Evolutionary conservation across 2,888 invertebrate genomes (phyloP).

Genomic region (Laspeyria flexula): DNA sequence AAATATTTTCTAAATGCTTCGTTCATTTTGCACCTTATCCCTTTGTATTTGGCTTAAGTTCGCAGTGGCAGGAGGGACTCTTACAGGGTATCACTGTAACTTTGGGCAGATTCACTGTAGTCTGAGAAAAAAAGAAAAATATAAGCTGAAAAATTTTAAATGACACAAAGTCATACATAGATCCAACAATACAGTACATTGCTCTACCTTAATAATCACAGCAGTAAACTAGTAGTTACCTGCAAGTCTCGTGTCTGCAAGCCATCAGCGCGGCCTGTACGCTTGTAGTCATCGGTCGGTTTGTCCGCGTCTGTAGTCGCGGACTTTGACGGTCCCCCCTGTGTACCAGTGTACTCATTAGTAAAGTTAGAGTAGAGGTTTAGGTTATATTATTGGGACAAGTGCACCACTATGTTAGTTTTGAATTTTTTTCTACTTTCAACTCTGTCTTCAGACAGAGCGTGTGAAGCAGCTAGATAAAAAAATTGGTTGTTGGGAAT

Average conservation of each 20-base stretch:
- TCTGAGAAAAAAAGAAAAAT: conserved; percentile 36
- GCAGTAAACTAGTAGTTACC: conserved; percentile 28
- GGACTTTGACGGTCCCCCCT: conserved; percentile 47
- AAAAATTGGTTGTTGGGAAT: no score
- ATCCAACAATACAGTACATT: no score
- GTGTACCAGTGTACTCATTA: conserved; percentile 1
- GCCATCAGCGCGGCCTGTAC: conserved; percentile 64
- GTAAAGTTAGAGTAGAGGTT: no score
- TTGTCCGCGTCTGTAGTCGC: conserved; percentile 20
- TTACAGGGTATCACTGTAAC: conserved; percentile 49
- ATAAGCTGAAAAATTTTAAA: neutral
- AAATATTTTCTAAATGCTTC: conserved; percentile 58
- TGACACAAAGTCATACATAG: no score
- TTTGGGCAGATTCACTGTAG: conserved; percentile 47
- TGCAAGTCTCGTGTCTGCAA: conserved; percentile 54
- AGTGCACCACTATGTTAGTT: no score
- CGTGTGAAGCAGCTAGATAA: no score
- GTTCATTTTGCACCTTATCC: conserved; percentile 48
- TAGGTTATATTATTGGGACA: no score
- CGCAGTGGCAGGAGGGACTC: conserved; percentile 50
- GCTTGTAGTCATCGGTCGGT: conserved; percentile 54
- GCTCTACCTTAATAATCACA: no score
- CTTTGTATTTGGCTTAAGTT: conserved; percentile 32
- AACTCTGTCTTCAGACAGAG: no score
- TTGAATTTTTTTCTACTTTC: no score